These are phyloP conservation scores for Megaustenia siamemsis DNA, from an alignment of 2,888 invertebrate genomes.

Conservation along the genomic window DNA sequence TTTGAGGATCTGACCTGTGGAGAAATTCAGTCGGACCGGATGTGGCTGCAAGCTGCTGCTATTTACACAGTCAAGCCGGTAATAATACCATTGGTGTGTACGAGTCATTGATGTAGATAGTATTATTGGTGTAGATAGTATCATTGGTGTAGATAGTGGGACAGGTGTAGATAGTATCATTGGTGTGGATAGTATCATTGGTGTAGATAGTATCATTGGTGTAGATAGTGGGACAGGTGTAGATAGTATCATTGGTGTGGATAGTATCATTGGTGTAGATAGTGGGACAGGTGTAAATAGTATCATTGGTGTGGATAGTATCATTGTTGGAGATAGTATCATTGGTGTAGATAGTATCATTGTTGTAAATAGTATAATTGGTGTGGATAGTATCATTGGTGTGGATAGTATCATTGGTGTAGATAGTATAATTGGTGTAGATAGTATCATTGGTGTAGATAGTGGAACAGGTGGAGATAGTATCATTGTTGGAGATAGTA, in stretches of 20 bases:
- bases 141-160: neutral
- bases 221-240: neutral
- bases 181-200: neutral
- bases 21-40: too few species aligned
- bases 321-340: neutral
- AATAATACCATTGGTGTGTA: neutral
- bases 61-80: neutral
- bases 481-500: too few species aligned
- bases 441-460: too few species aligned
- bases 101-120: neutral
- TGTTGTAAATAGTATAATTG: neutral
- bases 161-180: neutral
- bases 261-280: neutral
- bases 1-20: slow-evolving; percentile 18
- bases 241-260: neutral
- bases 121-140: neutral
- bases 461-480: too few species aligned
- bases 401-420: neutral
- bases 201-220: neutral
- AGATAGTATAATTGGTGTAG: too few species aligned
- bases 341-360: neutral
- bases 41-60: neutral
- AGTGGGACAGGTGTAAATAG: neutral
- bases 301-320: neutral
- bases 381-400: neutral